Percentiles rank a stretch among this genome's conserved stretches.
Evolutionary conservation across 2,797 vertebrate species (phyloP).

Genomic region (Perodicticus potto): DNA sequence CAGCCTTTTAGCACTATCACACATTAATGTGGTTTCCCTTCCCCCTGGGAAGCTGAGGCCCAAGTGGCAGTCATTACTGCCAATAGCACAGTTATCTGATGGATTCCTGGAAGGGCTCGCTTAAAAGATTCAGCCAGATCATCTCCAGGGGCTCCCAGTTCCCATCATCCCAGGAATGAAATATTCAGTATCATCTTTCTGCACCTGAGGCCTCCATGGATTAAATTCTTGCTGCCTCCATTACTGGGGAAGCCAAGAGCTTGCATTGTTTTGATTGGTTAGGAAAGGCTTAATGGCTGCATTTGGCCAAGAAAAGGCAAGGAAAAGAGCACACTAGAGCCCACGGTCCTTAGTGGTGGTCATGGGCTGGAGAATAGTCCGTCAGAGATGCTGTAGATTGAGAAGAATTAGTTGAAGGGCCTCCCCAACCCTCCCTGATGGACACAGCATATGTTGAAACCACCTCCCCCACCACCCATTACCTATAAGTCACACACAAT

Average conservation of each 20-base stretch:
- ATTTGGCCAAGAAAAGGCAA: conserved; percentile 66
- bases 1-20: conserved; percentile 73
- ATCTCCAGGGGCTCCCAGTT: conserved; percentile 82
- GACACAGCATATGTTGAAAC: conserved; percentile 66
- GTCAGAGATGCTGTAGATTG: background rate
- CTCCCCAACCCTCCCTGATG: background rate
- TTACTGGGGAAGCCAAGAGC: conserved; percentile 30
- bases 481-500: conserved; percentile 54
- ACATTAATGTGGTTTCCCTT: conserved; percentile 73
- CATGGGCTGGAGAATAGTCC: background rate
- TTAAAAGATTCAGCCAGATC: conserved; percentile 82
- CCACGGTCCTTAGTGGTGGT: background rate
- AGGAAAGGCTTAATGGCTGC: conserved; percentile 50
- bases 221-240: conserved; percentile 61
- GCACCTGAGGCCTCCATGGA: conserved; percentile 75
- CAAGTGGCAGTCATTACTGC: conserved; percentile 80
- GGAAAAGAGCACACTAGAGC: background rate
- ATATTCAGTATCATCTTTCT: conserved; percentile 78
- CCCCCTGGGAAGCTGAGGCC: conserved; percentile 75
- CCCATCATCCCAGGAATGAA: conserved; percentile 84
- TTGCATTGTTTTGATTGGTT: background rate
- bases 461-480: conserved; percentile 9
- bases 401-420: background rate
- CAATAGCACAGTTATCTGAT: conserved; percentile 80
- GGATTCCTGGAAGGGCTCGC: conserved; percentile 83